Base-by-base conservation (phyloP, 23 tunicate genomes). In the Clavelina lepadiformis region DNA sequence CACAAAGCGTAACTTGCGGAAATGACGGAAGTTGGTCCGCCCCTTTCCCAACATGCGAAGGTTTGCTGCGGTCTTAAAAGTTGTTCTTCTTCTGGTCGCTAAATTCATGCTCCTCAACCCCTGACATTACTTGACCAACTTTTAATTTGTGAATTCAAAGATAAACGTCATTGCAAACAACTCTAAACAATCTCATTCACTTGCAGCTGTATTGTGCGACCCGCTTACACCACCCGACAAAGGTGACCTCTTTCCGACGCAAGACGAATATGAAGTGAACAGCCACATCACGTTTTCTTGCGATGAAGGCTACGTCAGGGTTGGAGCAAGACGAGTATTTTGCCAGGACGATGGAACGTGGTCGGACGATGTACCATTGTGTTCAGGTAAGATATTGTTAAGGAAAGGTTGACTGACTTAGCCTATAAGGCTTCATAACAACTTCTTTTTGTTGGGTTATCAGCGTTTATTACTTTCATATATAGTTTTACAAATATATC, bases 1-100 rank as follows among this genome's bases (percentile, higher is more conserved):
- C 35, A 15, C 27, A 28, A 11, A 46, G 35, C 21, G 69, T 63
- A 18, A 0, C 69, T 0, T 73, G 79, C 33, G 15, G 51, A 68
- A 34, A 38, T 0, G 79, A 73, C 35, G 79, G 79, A 2, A 59
- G 25, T 19, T 61, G 61, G 58, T 60, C 79, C 1, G 79, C 61
- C 1, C 22, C 24, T 46, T 23, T 28, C 4, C 79, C 79, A 38
- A 46, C 27, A 22, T 73, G 79, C 30, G 79, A 73, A 73, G 79
- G 79, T 73, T 2, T 26, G 58, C n/a, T 41, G 11, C 49, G 15
- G 13, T 11, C n/a, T n/a, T n/a, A n/a, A n/a, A n/a, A n/a, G n/a
- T n/a, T n/a, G n/a, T n/a, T n/a, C n/a, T n/a, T n/a, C n/a, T n/a
- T n/a, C n/a, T n/a, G n/a, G n/a, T n/a, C n/a, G n/a, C n/a, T n/a